A percentile compares a stretch with the other conserved stretches of the same genome.
Conservation (phyloP, 2,888 invertebrate genomes). For the Eucriotettix oculatus region DNA sequence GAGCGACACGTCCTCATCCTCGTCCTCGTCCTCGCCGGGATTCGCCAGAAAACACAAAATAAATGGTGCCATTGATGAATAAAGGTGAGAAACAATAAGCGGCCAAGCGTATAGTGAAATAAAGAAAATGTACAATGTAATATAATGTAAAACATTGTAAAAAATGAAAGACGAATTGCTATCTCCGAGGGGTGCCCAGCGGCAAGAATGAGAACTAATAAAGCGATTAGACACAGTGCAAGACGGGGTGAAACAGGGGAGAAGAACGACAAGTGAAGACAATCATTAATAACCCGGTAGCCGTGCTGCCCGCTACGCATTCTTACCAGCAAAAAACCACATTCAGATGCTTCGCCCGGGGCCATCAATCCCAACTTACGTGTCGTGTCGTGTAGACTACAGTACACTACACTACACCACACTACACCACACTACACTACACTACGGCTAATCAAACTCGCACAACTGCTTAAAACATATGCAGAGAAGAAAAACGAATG, state of each 20-base stretch:
- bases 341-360: no score
- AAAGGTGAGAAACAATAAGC: not conserved
- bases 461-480: no score
- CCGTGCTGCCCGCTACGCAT: no score
- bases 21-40: not conserved
- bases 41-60: not conserved
- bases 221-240: slow-evolving; percentile 3
- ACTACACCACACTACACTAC: no score
- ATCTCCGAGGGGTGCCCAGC: slow-evolving; percentile 1
- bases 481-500: no score
- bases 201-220: slow-evolving; percentile 3
- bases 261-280: not conserved
- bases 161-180: slow-evolving; percentile 1
- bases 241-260: not conserved
- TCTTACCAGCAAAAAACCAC: no score
- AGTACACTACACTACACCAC: no score
- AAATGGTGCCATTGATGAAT: not conserved
- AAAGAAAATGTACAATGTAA: not conserved
- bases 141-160: not conserved
- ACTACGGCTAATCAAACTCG: no score
- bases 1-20: not conserved
- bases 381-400: no score
- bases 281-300: not conserved
- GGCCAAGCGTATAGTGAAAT: not conserved
- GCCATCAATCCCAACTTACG: no score